These are phyloP conservation scores for Embiotoca jacksoni DNA, from an alignment of 2,113 vertebrate species.

Conservation along the genomic window DNA sequence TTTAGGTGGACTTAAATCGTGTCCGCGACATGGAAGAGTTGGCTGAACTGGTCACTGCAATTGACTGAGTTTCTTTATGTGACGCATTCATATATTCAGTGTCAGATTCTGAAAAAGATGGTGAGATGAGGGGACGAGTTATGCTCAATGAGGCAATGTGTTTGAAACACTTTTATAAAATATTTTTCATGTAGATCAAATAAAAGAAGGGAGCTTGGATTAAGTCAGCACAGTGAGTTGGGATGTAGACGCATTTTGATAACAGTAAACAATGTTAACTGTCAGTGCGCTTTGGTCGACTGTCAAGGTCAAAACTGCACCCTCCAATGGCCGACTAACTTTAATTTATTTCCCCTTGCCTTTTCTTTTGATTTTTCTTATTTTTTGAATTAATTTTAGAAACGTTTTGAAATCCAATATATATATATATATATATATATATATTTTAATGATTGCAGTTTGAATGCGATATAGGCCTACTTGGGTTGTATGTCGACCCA, in stretches of 20 bases:
- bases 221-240: neutral
- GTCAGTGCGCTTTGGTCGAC: neutral
- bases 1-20: neutral
- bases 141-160: too few species aligned
- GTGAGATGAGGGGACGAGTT: neutral
- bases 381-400: neutral
- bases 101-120: slow-evolving; percentile 3
- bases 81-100: slow-evolving; percentile 19
- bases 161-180: too few species aligned
- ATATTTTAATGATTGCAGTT: neutral
- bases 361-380: slow-evolving; percentile 8
- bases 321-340: slow-evolving; percentile 23
- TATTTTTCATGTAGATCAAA: neutral
- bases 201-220: slow-evolving; percentile 12
- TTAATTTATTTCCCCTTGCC: slow-evolving; percentile 38
- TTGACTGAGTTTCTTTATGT: slow-evolving; percentile 42
- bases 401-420: too few species aligned
- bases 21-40: neutral
- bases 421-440: too few species aligned
- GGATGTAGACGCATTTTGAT: neutral
- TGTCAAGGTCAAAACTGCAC: slow-evolving; percentile 7
- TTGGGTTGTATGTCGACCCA: neutral
- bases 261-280: too few species aligned
- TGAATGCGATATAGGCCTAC: neutral
- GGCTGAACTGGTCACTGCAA: slow-evolving; percentile 22